Percentiles rank a stretch among this genome's conserved stretches.
These are phyloP conservation scores for Coturnix japonica DNA, from an alignment of 2,113 vertebrate genomes.

Conservation along the genomic window DNA sequence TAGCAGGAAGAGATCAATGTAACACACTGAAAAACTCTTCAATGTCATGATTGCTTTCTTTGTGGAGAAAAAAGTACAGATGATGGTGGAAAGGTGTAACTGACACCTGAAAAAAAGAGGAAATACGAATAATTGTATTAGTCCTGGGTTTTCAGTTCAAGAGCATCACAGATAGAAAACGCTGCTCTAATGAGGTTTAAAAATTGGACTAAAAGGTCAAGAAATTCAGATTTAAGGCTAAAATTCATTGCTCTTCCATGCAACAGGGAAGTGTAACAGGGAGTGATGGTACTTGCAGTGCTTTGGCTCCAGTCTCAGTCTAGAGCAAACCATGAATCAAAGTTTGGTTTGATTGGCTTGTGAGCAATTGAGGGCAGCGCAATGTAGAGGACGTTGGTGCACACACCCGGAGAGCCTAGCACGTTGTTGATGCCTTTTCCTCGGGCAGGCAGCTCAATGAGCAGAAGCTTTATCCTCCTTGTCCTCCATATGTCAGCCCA, in stretches of 20 bases:
- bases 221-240: constrained; percentile 54
- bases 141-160: background rate
- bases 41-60: background rate
- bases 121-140: background rate
- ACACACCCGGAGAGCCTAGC: background rate
- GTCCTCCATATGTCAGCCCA: constrained; percentile 26
- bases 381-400: background rate
- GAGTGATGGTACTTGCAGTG: background rate
- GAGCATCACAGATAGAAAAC: background rate
- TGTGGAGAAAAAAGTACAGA: background rate
- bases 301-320: rapidly evolving
- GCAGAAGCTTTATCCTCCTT: background rate
- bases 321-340: background rate
- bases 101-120: background rate
- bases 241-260: constrained; percentile 30
- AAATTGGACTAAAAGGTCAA: constrained; percentile 38
- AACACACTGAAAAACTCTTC: background rate
- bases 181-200: constrained; percentile 16
- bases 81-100: background rate
- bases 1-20: background rate
- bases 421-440: background rate
- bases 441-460: background rate
- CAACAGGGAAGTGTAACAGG: background rate
- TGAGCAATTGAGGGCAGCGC: background rate
- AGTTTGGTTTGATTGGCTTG: background rate